Evolutionary conservation across 2,113 vertebrate species (phyloP).

Genomic region (Uria lomvia): DNA sequence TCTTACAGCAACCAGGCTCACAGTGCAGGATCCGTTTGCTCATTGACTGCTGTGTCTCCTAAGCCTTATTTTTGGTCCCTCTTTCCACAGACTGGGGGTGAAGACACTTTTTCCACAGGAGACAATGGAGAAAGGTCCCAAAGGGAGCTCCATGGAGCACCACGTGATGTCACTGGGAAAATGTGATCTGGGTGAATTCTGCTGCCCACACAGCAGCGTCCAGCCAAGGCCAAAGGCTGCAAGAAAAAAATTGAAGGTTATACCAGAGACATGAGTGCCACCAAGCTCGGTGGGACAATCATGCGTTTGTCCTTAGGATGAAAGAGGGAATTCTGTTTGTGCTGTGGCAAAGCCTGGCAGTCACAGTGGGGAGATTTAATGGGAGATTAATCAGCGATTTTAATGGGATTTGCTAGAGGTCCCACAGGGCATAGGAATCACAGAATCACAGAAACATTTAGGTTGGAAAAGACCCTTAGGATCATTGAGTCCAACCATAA

Average conservation of each 20-base stretch:
- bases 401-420: not conserved
- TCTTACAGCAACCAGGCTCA: not conserved
- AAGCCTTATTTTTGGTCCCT: not conserved
- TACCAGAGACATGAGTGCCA: not conserved
- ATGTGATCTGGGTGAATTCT: not conserved
- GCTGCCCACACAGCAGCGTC: not conserved
- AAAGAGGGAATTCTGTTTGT: not conserved
- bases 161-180: not conserved
- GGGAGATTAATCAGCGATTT: not conserved
- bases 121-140: not conserved
- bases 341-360: not conserved
- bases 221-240: not conserved
- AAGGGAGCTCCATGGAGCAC: not conserved
- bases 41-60: not conserved
- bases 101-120: not conserved
- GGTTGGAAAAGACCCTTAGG: not conserved
- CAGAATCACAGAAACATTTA: not conserved
- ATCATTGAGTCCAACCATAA: not conserved
- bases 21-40: not conserved
- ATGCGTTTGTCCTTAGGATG: not conserved
- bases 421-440: not conserved
- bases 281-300: not conserved
- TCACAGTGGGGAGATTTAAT: not conserved
- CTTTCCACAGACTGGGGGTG: not conserved
- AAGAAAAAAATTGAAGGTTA: not conserved